Evolutionary conservation across 2,888 invertebrate genomes (phyloP), one percentile per base, ranked within the genome.

Genomic region (Oligia fasciuncula): DNA sequence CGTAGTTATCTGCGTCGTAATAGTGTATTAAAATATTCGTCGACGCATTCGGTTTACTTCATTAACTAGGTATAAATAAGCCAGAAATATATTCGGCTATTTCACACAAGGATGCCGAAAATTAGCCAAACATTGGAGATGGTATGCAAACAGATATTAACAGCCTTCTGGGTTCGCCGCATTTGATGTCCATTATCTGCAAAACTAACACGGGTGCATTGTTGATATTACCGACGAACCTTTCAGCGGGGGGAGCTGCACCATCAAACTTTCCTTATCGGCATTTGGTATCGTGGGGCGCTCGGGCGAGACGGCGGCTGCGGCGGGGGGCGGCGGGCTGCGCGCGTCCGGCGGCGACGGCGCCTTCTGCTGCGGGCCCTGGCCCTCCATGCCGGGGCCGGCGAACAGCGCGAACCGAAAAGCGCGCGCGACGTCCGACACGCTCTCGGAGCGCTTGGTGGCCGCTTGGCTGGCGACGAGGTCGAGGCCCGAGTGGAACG

Each of bases 401-500:
- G 93, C 93, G 92, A 95, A 93, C 89, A 96, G 93, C 84, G 96
- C 97, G 91, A 97, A 95, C 66, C 97, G 95, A 89, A 97, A 97
- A 86, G 97, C 97, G 86, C 96, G 94, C 84, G 97, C 96, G 79
- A 97, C 95, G 95, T 96, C 96, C 81, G 96, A 94, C 76, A 96
- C 96, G 89, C 95, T 96, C 92, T 95, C 95, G 81, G 95, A 94
- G 83, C 96, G 95, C 94, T 97, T 94, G 94, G 95, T 91, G 95
- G 93, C 89, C 87, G 94, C 90, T 90, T 97, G 97, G 89, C 97
- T 97, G 83, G 98, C 98, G 91, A 98, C 98, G 92, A 98, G 97
- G 94, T 98, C 98, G 89, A 98, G 97, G 80, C 98, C 98, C 95
- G 98, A 98, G 95, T 98, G 98, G 96, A 98, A 98, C 93, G 98